Base-by-base conservation (phyloP, 2,113 vertebrate species). In the Rutilus rutilus region DNA sequence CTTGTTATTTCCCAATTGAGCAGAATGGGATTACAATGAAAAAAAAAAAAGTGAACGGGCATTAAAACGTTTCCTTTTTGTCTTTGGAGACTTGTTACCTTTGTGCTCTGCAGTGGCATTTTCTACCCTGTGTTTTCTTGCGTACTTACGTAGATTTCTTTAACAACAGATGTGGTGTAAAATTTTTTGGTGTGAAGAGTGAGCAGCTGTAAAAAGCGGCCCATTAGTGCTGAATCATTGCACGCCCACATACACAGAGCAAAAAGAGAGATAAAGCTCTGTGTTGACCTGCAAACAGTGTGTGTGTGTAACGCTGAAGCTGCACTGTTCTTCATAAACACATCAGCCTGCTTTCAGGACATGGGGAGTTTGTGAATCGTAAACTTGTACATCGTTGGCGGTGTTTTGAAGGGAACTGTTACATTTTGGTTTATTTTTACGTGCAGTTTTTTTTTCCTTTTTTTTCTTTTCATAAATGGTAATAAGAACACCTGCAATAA, bases 231-330 rank as follows among this genome's bases (percentile, higher is more conserved):
- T 59, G 76, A 69, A 62, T 39, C 77, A 42, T 45, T 75, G 59
- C 69, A 54, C 57, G 69, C 52, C 62, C 60, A 25, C 83, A 15
- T 8, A 84, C 52, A 73, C 36, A 86, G 77, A 47, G 52, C 19
- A 73, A 86, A 71, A 62, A 8, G 42, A 77, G 60, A 47, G 57
- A 27, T n/a, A 76, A 71, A 77, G 45, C 62, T 54, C 67, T 42
- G 12, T 73, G 65, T 36, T 87, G 83, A 87, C 86, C 86, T 87
- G 85, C 75, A 87, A 85, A 87, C 78, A 57, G 52, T 27, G 36
- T n/a, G 21, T 79, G 52, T 54, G 75, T 25, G 21, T 64, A 82
- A 67, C 33, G 75, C 76, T 62, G 36, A 82, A 33, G 54, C 67
- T 50, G 21, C 71, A 36, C 25, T 23, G 11, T 15, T 57, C 33